These are phyloP conservation scores for Silurus glanis DNA, from an alignment of 2,113 vertebrate genomes.

Conservation along the genomic window DNA sequence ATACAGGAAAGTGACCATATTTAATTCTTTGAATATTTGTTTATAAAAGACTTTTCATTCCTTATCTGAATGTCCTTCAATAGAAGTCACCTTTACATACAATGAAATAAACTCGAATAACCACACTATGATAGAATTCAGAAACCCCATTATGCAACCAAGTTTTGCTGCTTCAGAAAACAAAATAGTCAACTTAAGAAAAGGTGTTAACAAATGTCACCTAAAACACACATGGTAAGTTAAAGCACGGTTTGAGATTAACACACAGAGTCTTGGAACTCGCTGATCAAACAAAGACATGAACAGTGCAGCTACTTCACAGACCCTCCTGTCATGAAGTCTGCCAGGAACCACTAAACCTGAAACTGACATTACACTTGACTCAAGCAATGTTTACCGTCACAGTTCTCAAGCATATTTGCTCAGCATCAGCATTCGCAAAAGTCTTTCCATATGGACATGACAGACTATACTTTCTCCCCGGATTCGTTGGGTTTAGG, in stretches of 20 bases:
- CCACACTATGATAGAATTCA: neutral
- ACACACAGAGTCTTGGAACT: slow-evolving; percentile 1
- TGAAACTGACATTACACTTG: slow-evolving; percentile 34
- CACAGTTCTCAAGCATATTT: neutral
- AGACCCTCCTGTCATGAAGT: neutral
- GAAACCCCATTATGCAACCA: neutral
- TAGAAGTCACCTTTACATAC: neutral
- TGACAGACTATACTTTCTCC: neutral
- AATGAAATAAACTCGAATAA: neutral
- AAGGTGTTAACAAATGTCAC: neutral
- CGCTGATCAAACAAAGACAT: neutral
- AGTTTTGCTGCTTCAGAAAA: neutral
- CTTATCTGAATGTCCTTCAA: neutral
- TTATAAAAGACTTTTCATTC: neutral
- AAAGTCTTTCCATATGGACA: neutral
- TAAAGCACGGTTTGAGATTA: neutral
- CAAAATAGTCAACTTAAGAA: neutral
- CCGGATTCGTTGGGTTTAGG: neutral
- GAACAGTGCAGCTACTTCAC: slow-evolving; percentile 8
- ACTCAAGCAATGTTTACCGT: slow-evolving; percentile 7
- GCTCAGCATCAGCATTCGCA: slow-evolving; percentile 4
- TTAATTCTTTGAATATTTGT: too few relatives aligned
- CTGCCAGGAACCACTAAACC: slow-evolving; percentile 30
- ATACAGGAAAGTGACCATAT: neutral
- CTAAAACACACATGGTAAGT: neutral